Base-by-base conservation (phyloP, 2,888 invertebrate species). In the Scaptomyza polygonia region DNA sequence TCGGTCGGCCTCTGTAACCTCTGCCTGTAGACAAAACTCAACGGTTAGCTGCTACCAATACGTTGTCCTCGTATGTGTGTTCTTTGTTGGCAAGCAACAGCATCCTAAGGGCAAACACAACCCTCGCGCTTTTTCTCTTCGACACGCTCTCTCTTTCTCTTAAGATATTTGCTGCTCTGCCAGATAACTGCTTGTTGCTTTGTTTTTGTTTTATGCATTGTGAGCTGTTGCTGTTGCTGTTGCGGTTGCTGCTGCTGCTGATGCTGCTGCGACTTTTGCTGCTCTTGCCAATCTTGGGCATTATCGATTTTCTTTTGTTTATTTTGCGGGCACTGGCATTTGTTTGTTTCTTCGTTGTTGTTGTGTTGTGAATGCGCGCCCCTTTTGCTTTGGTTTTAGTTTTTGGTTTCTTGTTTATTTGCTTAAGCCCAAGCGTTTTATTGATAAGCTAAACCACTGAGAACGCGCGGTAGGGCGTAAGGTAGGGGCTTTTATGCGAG, bases 231-330 rank as follows among this genome's bases (percentile, higher is more conserved):
- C 55, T 56, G 36, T 1, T 42, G 42, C 36, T 65, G 62, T 49
- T 52, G 62, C 55, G 52, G 36, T 1, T 42, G 42, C 36, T 47
- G 30, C 14, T 40, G 14, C 30, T 14, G 42, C 2, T 34, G 14
- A n/a, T 36, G 30, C 21, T 45, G 66, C 43, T 39, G 34, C 56
- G 16, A 52, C 57, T 67, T 70, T 62, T 59, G 66, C 62, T 59
- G 72, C 58, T 83, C 77, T 78, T 88, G 88, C 89, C 89, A 90
- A 89, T 82, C 83, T 89, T 88, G 77, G 79, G 79, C 77, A 79
- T 74, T 88, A 87, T 89, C 79, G 88, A 88, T 88, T 89, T 88
- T 82, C 72, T 79, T 67, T 85, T 76, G 68, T 82, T 77, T 71
- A 67, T 48, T 63, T 43, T 55, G 40, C 54, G 39, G 36, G 53